Evolutionary conservation across 2,797 vertebrate species (phyloP), one percentile per base, ranked within the genome.

Genomic region (Linurgus olivaceus): DNA sequence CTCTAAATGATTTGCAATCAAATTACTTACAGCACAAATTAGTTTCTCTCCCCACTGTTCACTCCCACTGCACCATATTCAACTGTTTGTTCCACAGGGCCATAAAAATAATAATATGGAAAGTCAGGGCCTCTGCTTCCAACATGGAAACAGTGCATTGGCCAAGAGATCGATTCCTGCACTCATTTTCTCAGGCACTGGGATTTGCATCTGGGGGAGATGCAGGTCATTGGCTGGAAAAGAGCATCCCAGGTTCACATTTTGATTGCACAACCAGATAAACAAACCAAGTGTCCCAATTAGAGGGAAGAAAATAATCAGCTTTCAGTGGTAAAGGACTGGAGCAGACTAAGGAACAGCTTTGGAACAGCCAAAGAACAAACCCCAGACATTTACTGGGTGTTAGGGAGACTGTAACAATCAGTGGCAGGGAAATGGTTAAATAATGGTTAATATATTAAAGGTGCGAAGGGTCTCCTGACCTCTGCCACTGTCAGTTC

Each of bases 1-100:
- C 96, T 94, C 92, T 84, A 91, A 93, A 94, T 90, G 85, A 93
- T 94, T 90, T 93, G 85, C 3, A 55, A 94, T 97, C 96, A 95
- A 75, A 92, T 96, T 96, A 91, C 94, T 91, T 93, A 94, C 48
- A 93, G 95, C 70, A 75, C 76, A 84, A 86, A 96, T 90, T 81
- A 94, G 54, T 75, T 87, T 83, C 87, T 92, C 88, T 74, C 90
- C 67, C 57, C 2, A 3, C 66, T 52, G 45, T n/a, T 91, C 84
- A 26, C 44, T 72, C 89, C 48, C 73, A 44, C 73, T 75, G 79
- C 62, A 58, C 87, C 51, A 19, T 16, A 73, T 72, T 86, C 94
- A 84, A 86, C 82, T 86, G 66, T 89, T 96, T 89, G 88, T 84
- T 96, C 85, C 91, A 92, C 6, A 66, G 58, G 47, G 44, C 89